Evolutionary conservation across 2,797 vertebrate species (phyloP).

Genomic region (Syncerus caffer): DNA sequence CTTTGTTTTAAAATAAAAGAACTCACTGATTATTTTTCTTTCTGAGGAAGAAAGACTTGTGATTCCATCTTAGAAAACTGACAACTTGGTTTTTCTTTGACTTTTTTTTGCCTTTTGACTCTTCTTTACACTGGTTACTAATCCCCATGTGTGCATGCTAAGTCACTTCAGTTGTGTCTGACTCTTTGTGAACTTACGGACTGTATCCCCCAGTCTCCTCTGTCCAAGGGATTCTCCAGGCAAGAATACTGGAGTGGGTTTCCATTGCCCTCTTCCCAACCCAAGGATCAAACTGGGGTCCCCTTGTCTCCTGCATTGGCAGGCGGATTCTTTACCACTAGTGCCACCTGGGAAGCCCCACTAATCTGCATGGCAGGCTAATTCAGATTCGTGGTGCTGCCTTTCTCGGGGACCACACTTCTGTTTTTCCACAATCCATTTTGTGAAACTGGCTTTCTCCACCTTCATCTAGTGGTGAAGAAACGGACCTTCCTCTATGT

Average conservation of each 20-base stretch:
- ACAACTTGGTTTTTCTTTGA: neutral
- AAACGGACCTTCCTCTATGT: neutral
- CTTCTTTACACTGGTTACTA: neutral
- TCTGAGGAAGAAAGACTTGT: neutral
- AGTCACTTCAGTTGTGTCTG: neutral
- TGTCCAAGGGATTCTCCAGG: neutral
- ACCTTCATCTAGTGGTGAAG: neutral
- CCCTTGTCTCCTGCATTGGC: neutral
- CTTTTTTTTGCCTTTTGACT: rapidly evolving
- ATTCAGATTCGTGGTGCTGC: neutral
- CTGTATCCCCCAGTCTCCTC: neutral
- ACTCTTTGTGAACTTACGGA: neutral
- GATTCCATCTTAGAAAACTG: neutral
- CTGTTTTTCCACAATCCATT: neutral
- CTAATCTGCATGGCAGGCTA: neutral
- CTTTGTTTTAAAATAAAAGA: neutral
- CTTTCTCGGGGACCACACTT: neutral
- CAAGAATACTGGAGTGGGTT: neutral
- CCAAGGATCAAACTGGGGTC: neutral
- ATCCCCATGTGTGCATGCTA: neutral
- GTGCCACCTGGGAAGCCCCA: neutral
- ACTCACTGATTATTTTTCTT: neutral
- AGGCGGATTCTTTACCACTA: neutral
- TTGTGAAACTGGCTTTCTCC: neutral
- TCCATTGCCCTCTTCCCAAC: neutral